These are phyloP conservation scores for Psephotus haematonotus DNA, from an alignment of 2,113 vertebrate species.

Conservation along the genomic window DNA sequence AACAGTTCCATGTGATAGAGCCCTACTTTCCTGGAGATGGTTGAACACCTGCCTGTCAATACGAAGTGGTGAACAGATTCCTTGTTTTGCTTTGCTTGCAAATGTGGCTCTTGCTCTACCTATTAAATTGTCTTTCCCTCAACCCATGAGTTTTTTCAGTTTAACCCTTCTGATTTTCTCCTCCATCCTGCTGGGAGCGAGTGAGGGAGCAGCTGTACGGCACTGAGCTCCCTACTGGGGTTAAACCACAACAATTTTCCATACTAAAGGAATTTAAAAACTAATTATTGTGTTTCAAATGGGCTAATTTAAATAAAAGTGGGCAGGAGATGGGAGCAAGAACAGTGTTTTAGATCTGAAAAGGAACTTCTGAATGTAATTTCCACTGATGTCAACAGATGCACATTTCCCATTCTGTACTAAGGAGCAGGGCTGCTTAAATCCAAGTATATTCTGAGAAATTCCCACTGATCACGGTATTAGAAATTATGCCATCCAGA, in stretches of 20 bases:
- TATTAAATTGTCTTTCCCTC: neutral
- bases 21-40: neutral
- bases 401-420: neutral
- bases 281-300: neutral
- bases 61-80: neutral
- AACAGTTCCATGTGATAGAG: rapidly evolving
- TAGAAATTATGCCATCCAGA: neutral
- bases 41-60: neutral
- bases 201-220: neutral
- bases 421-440: neutral
- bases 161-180: neutral
- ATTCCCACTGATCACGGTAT: neutral
- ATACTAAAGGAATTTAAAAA: neutral
- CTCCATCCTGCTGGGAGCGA: neutral
- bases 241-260: neutral
- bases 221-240: neutral
- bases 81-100: neutral
- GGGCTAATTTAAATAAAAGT: neutral
- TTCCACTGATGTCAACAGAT: neutral
- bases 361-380: neutral
- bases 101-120: neutral
- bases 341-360: neutral
- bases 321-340: neutral
- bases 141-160: neutral
- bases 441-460: neutral